Base-by-base conservation (phyloP, 1,140 invertebrate species). In the Sinella curviseta region DNA sequence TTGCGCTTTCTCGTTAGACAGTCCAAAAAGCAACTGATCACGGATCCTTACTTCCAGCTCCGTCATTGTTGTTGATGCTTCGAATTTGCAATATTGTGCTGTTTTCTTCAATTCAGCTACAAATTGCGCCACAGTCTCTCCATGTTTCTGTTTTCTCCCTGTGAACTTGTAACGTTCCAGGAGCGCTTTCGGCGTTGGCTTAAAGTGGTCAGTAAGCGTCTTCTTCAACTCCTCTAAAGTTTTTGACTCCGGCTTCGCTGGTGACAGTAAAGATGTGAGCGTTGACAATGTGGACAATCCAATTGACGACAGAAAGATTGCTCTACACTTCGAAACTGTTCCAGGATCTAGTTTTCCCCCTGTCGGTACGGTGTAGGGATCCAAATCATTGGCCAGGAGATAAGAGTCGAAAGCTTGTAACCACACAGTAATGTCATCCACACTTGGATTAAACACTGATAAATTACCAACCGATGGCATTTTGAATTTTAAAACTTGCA, bases 61-160 rank as follows among this genome's bases (percentile, higher is more conserved):
- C 12, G 65, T 31, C 65, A 70, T 70, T 33, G 1, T 33, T 31
- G 14, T 70, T 70, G 31, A 31, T 12, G 8, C 1, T 33, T 70
- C 28, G 31, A 70, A 70, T 33, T 70, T 70, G 65, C 65, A 70
- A 33, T 70, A n/a, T 33, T 70, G 65, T 70, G 65, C 65, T 33
- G 31, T 8, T n/a, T 33, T 70, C 31, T 24, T 70, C 26, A 70
- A 30, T 33, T 70, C 65, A 31, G 65, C 65, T 14, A 70, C 65
- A 70, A 70, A 70, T 33, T 70, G 65, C 1, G 26, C 12, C 8
- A 70, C 65, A 3, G 65, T 31, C n/a, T 70, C 65, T 33, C 65
- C 65, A 2, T 30, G 26, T 70, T 33, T 70, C 65, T 70, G 65
- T 70, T 70, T 70, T n/a, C 65, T 70, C 24, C 65, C 65, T 2